Evolutionary conservation across 1,140 invertebrate genomes (phyloP).

Genomic region (Listronotus bonariensis): DNA sequence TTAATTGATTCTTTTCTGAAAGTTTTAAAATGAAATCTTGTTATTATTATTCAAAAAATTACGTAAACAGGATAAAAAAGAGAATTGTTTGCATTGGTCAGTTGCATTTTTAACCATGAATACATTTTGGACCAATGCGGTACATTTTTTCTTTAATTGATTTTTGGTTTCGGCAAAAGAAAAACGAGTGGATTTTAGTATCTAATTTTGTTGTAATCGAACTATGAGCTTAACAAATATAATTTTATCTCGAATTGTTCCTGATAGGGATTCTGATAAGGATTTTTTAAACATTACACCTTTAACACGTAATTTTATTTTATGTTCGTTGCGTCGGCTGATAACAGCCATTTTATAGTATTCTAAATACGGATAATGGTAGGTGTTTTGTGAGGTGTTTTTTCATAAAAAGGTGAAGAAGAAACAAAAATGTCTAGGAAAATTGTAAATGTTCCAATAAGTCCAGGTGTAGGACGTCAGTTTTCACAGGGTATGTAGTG

Average conservation of each 20-base stretch:
- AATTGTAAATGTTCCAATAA: neutral
- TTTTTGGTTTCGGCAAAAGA: too few relatives aligned
- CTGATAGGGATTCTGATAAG: constrained; percentile 3
- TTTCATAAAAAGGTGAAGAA: neutral
- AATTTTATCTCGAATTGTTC: constrained; percentile 9
- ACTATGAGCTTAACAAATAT: neutral
- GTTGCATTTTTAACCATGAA: too few relatives aligned
- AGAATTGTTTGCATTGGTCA: too few relatives aligned
- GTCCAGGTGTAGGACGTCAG: neutral
- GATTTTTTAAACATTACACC: constrained; percentile 13
- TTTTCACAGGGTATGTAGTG: constrained; percentile 2
- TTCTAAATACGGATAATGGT: neutral
- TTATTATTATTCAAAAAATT: too few relatives aligned
- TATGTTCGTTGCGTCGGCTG: neutral
- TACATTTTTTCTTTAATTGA: too few relatives aligned
- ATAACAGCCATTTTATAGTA: constrained; percentile 4
- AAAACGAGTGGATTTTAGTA: too few relatives aligned
- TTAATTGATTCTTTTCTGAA: too few relatives aligned
- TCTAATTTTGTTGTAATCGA: neutral
- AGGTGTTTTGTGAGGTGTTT: neutral
- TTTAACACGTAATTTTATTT: neutral
- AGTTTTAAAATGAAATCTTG: too few relatives aligned
- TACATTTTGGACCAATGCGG: too few relatives aligned
- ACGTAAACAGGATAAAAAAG: too few relatives aligned
- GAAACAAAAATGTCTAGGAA: neutral